Base-by-base conservation (phyloP, 2,888 invertebrate species). In the Tetheella fluctuosa region DNA sequence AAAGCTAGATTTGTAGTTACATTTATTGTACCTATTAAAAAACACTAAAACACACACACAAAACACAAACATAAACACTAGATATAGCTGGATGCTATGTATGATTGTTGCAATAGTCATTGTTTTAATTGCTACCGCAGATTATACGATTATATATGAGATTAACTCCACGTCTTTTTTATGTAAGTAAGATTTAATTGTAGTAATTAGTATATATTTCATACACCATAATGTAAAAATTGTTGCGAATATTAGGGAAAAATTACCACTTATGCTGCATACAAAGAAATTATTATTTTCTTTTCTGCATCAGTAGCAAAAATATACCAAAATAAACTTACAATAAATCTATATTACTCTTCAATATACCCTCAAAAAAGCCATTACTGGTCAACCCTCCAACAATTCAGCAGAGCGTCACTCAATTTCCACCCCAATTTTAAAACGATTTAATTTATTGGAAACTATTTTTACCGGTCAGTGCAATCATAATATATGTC, bases 391-490 rank as follows among this genome's bases (percentile, higher is more conserved):
- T 34, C 59, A 34, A 58, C 54, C 37, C 59, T 25, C 37, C 37
- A 12, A 48, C 48, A 52, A 52, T 37, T 20, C 48, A n/a, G 42
- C 12, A 28, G 39, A 54, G 54, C 37, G 58, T 53, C 62, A 58
- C 58, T 63, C 65, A 60, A 56, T 60, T 62, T 70, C 63, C 63
- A 63, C 68, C 67, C 70, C 61, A 64, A 67, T 64, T 69, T 64
- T 59, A 70, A 69, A 62, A 52, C 69, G 67, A 74, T 76, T 79
- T 73, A 77, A 79, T 80, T 79, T 78, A 74, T 71, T 67, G 64
- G 70, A 74, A 67, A 68, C 70, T 67, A 62, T 67, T 63, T 61
- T 60, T 37, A 25, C 34, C 55, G 55, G 55, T 55, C 55, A 55
- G 34, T 55, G 55, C 37, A 37, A 55, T 55, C 55, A 55, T 55